Percentiles rank a stretch among this genome's conserved stretches.
phyloP scores from a whole-genome alignment of 2,888 invertebrate species.

The Autographa pulchrina region DNA sequence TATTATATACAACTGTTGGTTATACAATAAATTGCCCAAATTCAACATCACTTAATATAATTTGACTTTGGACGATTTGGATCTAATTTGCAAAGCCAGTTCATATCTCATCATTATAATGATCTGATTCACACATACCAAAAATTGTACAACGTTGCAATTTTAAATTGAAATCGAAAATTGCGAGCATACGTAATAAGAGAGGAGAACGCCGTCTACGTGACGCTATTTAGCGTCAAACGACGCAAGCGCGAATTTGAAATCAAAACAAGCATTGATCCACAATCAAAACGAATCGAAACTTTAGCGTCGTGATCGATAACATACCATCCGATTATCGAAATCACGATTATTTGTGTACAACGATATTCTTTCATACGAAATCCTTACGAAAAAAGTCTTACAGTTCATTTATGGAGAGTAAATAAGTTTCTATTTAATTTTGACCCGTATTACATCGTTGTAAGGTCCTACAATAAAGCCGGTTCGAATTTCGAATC shows the following conservation, averaged over 20 bases:
- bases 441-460: slow-evolving; percentile 66
- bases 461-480: slow-evolving; percentile 52
- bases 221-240: slow-evolving; percentile 88
- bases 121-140: slow-evolving; percentile 47
- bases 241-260: slow-evolving; percentile 88
- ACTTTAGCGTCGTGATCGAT: slow-evolving; percentile 87
- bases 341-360: slow-evolving; percentile 85
- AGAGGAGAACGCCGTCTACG: slow-evolving; percentile 79
- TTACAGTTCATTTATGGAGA: slow-evolving; percentile 57
- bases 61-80: slow-evolving; percentile 2
- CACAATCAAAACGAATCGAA: slow-evolving; percentile 87
- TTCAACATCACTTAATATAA: slow-evolving; percentile 4
- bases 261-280: slow-evolving; percentile 88
- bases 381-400: slow-evolving; percentile 54
- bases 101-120: slow-evolving; percentile 25
- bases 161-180: slow-evolving; percentile 81
- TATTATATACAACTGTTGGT: background rate
- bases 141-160: slow-evolving; percentile 67
- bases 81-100: background rate
- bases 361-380: slow-evolving; percentile 55
- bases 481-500: slow-evolving; percentile 51
- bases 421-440: slow-evolving; percentile 57
- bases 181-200: slow-evolving; percentile 77
- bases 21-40: slow-evolving; percentile 2
- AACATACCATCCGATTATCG: slow-evolving; percentile 86